Evolutionary conservation across 2,113 vertebrate species (phyloP).

Genomic region (Harpagus bidentatus): DNA sequence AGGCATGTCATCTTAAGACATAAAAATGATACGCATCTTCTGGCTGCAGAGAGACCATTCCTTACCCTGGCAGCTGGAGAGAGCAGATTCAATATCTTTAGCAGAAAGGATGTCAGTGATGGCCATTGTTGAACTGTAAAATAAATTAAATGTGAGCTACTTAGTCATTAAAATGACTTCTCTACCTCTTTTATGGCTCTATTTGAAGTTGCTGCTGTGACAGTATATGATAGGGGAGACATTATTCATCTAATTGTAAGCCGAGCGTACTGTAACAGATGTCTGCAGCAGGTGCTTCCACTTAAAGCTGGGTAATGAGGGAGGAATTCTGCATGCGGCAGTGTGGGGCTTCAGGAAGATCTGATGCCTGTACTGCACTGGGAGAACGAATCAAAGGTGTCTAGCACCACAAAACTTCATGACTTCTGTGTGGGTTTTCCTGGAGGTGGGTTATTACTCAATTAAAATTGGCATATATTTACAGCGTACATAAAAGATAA

Average conservation of each 20-base stretch:
- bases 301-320: background rate
- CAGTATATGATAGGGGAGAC: conserved; percentile 10
- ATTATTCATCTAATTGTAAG: conserved; percentile 14
- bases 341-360: background rate
- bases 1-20: conserved; percentile 42
- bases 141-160: conserved; percentile 26
- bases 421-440: background rate
- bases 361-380: background rate
- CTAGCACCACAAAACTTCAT: background rate
- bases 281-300: conserved; percentile 58
- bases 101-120: conserved; percentile 73
- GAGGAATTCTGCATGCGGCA: background rate
- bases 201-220: conserved; percentile 52
- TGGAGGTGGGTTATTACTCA: background rate
- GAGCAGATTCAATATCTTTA: conserved; percentile 73
- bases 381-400: background rate
- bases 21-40: conserved; percentile 54
- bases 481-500: background rate
- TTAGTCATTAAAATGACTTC: conserved; percentile 30
- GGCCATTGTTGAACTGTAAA: conserved; percentile 63
- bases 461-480: background rate
- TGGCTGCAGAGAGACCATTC: conserved; percentile 25
- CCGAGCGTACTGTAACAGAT: background rate
- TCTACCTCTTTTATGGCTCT: background rate
- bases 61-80: conserved; percentile 77